Evolutionary conservation across 2,797 vertebrate species (phyloP).

Genomic region (Chanos chanos): DNA sequence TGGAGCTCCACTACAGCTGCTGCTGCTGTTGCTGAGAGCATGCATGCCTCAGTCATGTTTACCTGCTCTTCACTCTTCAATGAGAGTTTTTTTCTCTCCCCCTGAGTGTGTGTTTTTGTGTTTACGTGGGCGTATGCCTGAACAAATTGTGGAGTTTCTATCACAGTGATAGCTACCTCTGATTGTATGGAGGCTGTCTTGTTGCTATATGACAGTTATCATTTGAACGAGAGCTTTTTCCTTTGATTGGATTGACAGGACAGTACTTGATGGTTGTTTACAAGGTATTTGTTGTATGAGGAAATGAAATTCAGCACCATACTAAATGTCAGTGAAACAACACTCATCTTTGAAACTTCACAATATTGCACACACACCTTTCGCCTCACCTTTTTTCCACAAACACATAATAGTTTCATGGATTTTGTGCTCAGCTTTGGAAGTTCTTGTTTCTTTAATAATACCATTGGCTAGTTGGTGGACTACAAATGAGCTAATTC

Average conservation of each 20-base stretch:
- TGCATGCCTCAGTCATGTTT: background rate
- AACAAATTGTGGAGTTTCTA: background rate
- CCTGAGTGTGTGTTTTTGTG: too few relatives aligned
- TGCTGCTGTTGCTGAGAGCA: background rate
- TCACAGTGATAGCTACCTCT: constrained; percentile 19
- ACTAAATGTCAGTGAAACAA: constrained; percentile 34
- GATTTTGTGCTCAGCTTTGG: too few relatives aligned
- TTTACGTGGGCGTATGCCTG: background rate
- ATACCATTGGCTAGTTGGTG: background rate
- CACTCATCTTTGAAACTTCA: constrained; percentile 6
- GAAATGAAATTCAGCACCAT: constrained; percentile 24
- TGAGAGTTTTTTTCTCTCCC: background rate
- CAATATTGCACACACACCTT: background rate
- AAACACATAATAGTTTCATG: too few relatives aligned
- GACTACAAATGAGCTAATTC: constrained; percentile 25
- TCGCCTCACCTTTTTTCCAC: too few relatives aligned
- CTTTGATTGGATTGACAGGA: constrained; percentile 32
- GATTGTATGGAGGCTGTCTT: constrained; percentile 7
- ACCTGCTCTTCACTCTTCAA: too few relatives aligned
- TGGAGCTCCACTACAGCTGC: background rate
- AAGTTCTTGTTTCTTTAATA: too few relatives aligned
- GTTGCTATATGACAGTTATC: constrained; percentile 36
- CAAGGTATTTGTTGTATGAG: constrained; percentile 5
- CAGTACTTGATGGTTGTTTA: constrained; percentile 14
- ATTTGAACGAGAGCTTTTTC: constrained; percentile 8